Evolutionary conservation across 2,888 invertebrate species (phyloP), one percentile per base, ranked within the genome.

Genomic region (Carpatolechia fugitivella): DNA sequence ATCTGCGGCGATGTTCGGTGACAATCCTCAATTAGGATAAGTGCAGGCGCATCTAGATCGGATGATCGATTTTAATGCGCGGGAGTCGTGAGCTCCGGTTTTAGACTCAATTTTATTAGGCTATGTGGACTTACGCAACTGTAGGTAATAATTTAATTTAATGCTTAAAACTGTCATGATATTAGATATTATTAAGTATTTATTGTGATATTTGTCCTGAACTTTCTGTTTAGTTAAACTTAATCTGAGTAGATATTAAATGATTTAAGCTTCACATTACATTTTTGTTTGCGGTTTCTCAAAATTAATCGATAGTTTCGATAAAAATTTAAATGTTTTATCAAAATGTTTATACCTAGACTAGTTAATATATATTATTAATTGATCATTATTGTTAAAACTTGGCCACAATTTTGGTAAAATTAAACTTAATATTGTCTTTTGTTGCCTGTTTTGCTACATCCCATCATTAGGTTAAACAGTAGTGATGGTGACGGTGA

Each of bases 21-120:
- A 83, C 82, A 83, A 48, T 16, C 31, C 65, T 70, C 81, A 80
- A 82, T 84, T 81, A 82, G 79, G 74, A 71, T 71, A 70, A 58
- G 31, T 16, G 24, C 44, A 29, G 6, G 24, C 24, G 29, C 35
- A 64, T 71, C 69, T 63, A 61, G 68, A 69, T 68, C 68, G 29
- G 11, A 18, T 41, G 40, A 41, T 41, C 20, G 20, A 20, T 41
- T 41, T 18, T 18, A 40, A 16, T 40, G 20, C 16, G 2, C 20
- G 60, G 66, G 57, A 11, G 33, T 33, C 44, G 41, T 52, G 33
- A 52, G 40, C 33, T 36, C 36, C 20, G 35, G 35, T 13, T 48
- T 54, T 54, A 24, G 24, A 24, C 3, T n/a, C n/a, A 40, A 31
- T 54, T 40, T 48, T 48, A 48, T 54, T 44, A 24, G 40, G 38